Base-by-base conservation (phyloP, 2,797 vertebrate species). In the Tarsius wallacei region DNA sequence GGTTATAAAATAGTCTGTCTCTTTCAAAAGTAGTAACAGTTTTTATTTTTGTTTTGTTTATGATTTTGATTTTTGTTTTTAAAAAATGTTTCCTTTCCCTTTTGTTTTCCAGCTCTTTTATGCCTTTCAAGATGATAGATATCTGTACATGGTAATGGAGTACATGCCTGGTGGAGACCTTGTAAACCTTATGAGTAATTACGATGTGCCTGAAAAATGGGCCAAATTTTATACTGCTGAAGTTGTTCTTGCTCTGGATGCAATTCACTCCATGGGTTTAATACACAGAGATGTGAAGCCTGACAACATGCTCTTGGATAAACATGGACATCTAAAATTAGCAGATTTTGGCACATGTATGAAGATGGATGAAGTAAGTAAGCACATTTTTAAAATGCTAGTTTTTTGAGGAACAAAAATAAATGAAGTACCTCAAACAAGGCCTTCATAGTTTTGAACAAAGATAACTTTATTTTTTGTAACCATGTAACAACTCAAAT, bases 141-240 rank as follows among this genome's bases (percentile, higher is more conserved):
- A 99, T 98, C 99, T 99, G 90, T 99, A 99, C 98, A 99, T 99
- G 99, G 99, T 99, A 97, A 99, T 99, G 99, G 99, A 99, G 97
- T 99, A 99, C 98, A 99, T 99, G 99, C 99, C 99, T 19, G 99
- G 99, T 22, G 99, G 99, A n/a, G 99, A 99, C 98, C 99, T 99
- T 91, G 99, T 99, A 89, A 99, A 99, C 98, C 99, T 99, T 97
- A 99, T 99, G 99, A 99, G 99, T 99, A 99, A 99, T 96, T 99
- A 99, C 0, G 99, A 99, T 90, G 99, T 99, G 87, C 99, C 99
- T 26, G 99, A 99, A 98, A 99, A 99, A 94, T 99, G 99, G 99
- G 99, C 99, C 96, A 99, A 99, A 97, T 99, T 99, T 99, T 99
- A 99, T 96, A 99, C 99, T 14, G 99, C 99, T 0, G 99, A 99